These are phyloP conservation scores for Aporrectodea caliginosa DNA, from an alignment of 1,140 invertebrate genomes.

Conservation along the genomic window DNA sequence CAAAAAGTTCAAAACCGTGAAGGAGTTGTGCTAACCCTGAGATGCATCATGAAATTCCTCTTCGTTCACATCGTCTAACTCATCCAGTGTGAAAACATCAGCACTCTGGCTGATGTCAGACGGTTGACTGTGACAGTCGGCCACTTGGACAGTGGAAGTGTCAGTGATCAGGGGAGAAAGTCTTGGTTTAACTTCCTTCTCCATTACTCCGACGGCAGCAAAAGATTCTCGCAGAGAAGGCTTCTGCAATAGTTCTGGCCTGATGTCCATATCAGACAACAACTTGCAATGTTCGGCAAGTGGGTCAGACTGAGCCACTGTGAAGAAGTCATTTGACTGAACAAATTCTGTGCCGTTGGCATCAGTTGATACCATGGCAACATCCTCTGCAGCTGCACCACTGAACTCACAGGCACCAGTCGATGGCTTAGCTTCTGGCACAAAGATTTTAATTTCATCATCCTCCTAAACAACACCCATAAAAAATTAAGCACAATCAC, in stretches of 20 bases:
- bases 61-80: background rate
- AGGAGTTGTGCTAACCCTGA: background rate
- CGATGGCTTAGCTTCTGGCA: background rate
- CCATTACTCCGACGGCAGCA: too few relatives aligned
- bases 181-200: too few relatives aligned
- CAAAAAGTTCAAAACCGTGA: background rate
- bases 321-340: background rate
- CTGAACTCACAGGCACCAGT: background rate
- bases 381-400: background rate
- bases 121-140: slow-evolving; percentile 6
- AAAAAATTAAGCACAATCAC: background rate
- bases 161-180: too few relatives aligned
- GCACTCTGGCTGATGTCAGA: background rate
- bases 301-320: background rate
- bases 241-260: background rate
- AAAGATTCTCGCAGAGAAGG: too few relatives aligned
- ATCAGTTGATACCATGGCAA: background rate
- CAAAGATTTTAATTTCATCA: slow-evolving; percentile 19
- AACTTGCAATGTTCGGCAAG: background rate
- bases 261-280: background rate
- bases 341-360: background rate
- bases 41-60: background rate
- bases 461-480: background rate
- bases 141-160: too few relatives aligned
- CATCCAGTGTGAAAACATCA: background rate